These are phyloP conservation scores for Microtus ochrogaster DNA, from an alignment of 2,113 vertebrate genomes.

Conservation along the genomic window DNA sequence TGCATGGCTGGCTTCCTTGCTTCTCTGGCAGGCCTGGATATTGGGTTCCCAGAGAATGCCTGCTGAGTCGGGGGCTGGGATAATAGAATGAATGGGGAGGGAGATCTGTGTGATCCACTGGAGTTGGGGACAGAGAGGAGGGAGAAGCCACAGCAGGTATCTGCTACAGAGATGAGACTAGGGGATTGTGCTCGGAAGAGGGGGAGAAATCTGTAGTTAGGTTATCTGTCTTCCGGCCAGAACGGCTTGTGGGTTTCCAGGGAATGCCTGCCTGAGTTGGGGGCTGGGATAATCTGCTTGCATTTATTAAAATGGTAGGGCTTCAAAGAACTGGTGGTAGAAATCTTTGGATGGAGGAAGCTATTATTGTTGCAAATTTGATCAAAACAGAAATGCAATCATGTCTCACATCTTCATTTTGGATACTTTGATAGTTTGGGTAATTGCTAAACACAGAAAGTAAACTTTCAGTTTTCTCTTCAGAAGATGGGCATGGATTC, in stretches of 20 bases:
- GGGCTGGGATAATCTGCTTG: no score
- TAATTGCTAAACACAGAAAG: not conserved
- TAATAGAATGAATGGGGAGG: not conserved
- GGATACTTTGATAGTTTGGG: not conserved
- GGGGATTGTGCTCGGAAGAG: not conserved
- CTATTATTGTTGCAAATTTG: not conserved
- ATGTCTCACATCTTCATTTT: not conserved
- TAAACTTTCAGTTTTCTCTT: slow-evolving; percentile 13
- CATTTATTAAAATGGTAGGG: not conserved
- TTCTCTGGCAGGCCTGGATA: not conserved
- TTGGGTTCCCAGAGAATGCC: not conserved
- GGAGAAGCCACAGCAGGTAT: not conserved
- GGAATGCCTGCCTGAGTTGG: not conserved
- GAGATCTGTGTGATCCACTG: not conserved
- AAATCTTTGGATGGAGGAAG: not conserved
- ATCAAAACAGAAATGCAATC: not conserved
- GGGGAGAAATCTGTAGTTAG: not conserved
- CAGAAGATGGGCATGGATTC: not conserved
- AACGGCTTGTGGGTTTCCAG: not conserved
- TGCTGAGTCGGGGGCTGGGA: not conserved
- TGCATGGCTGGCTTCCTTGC: not conserved
- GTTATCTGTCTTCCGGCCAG: not conserved
- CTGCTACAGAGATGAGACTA: not conserved
- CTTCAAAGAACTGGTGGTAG: not conserved
- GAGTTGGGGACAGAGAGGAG: not conserved